Evolutionary conservation across 2,797 vertebrate species (phyloP).

Genomic region (Staurois parvus): DNA sequence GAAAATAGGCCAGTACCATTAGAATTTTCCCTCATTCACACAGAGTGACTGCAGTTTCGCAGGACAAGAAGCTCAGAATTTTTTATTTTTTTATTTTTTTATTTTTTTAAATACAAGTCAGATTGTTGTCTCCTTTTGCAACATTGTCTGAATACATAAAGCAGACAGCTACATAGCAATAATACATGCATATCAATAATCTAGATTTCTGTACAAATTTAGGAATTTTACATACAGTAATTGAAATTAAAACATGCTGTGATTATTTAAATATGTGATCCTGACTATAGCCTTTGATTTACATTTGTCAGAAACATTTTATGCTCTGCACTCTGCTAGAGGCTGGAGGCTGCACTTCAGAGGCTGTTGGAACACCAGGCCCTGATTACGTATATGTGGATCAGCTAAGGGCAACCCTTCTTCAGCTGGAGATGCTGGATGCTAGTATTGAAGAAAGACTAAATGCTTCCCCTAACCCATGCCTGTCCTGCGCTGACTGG

Average conservation of each 20-base stretch:
- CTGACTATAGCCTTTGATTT: neutral
- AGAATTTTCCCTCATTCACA: no score
- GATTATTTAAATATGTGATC: neutral
- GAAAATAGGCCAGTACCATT: no score
- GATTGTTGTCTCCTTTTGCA: no score
- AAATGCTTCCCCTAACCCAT: conserved; percentile 78
- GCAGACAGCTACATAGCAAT: no score
- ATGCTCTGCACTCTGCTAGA: conserved; percentile 92
- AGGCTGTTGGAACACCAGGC: conserved; percentile 84
- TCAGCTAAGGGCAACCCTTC: conserved; percentile 90
- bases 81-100: no score
- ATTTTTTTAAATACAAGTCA: no score
- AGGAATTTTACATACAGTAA: no score
- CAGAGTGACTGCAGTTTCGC: no score
- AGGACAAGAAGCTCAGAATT: no score
- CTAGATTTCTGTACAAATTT: no score
- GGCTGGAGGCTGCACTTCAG: conserved; percentile 88
- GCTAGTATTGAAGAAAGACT: conserved; percentile 82
- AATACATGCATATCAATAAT: no score
- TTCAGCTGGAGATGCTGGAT: conserved; percentile 87
- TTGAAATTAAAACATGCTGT: neutral
- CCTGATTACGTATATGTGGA: conserved; percentile 95
- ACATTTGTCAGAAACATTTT: conserved; percentile 83
- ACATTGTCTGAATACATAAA: no score
- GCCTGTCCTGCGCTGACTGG: conserved; percentile 90